Base-by-base conservation (phyloP, 2,888 invertebrate species). In the Zonitis immaculata region DNA sequence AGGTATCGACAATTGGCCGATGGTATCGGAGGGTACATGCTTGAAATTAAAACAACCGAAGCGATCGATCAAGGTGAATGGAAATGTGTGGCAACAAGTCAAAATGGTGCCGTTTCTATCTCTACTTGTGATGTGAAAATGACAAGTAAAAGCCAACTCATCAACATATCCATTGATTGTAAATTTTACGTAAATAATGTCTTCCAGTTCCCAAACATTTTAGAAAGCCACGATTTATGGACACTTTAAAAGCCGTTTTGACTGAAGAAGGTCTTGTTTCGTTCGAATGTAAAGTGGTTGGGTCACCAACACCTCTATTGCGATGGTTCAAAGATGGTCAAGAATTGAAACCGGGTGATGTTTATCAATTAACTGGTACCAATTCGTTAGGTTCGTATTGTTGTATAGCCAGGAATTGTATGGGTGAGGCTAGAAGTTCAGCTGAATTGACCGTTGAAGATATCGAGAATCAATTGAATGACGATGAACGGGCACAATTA, bases 281-380 rank as follows among this genome's bases (percentile, higher is more conserved):
- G 0, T 94, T 94, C 70, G 94, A 94, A 71, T 94, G 94, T 72
- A 94, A 94, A 75, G 93, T 94, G 0, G 92, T 93, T 2, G 94
- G 93, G 0, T 93, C 91, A 63, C 94, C 94, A 0, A 93, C 93
- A 0, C 94, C 94, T 0, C 78, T 87, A 46, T 78, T 94, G 1
- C 85, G 88, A 68, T 94, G 94, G 94, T 94, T 91, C 74, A 95
- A 93, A 76, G 95, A 95, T 72, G 92, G 92, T 0, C 89, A 92
- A 70, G 93, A 94, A 71, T 76, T 96, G 39, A 90, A 90, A 70
- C 93, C 94, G 0, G 94, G 94, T 7, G 94, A 94, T 73, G 93
- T 94, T 6, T 94, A 94, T 74, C 93, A 93, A 71, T 78, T 94
- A 12, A 92, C 92, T 0, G 94, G 94, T 9, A 91, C 91, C 2